Evolutionary conservation across 2,797 vertebrate species (phyloP), one percentile per base, ranked within the genome.

Genomic region (Lagorchestes hirsutus): DNA sequence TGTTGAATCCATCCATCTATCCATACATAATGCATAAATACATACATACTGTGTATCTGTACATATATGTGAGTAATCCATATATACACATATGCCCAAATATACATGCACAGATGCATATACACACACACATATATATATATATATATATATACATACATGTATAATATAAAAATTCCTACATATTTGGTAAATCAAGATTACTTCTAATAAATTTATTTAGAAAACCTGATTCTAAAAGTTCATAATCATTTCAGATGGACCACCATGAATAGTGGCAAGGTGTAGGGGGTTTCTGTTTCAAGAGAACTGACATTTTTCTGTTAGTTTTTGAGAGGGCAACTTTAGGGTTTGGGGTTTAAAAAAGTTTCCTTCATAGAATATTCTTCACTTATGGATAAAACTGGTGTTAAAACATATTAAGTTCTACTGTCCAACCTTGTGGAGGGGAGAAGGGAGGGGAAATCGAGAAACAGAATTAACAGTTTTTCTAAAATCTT

Each of bases 281-380:
- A 52, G 0, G 27, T 58, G 40, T 46, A 13, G 28, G 4, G 4
- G 46, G 10, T 50, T 94, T 16, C 24, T 11, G 50, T 91, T 93
- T 56, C 2, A 67, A 6, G 1, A 52, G 0, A 93, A 0, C 87
- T 14, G 8, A 92, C n/a, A 34, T 0, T 67, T 91, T 95, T 46
- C 40, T 13, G 95, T 92, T 93, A 90, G 40, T 92, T 18, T 10
- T 95, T 34, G 8, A 96, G 93, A 92, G 59, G 10, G 46, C 24
- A 82, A 74, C 55, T 93, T 93, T 58, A 40, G 34, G 55, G 1
- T 82, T 94, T 93, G 92, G 40, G 31, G 46, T 29, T 90, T 57
- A 55, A 87, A 93, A 94, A 55, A 28, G 0, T 82, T 90, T 90
- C 62, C 57, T 82, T 57, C 34, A 82, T 54, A 91, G 52, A 90